Conservation (phyloP, 2,888 invertebrate species). For the Agrochola circellaris region DNA sequence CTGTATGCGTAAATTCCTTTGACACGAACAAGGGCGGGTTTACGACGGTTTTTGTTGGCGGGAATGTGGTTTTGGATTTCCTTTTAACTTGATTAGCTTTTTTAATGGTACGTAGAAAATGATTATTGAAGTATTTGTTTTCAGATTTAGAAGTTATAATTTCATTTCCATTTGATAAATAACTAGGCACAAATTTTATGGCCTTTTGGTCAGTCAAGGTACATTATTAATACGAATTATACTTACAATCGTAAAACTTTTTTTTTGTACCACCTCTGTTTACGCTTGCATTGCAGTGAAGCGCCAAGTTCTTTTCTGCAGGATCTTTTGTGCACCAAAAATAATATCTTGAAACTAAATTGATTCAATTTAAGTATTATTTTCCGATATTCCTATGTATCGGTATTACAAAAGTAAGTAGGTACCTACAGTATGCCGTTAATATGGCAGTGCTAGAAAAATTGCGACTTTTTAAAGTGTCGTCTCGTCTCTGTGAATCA, state of each 20-base stretch:
- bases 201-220: not conserved
- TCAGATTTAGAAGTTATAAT: not conserved
- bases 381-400: not conserved
- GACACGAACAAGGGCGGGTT: conserved; percentile 68
- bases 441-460: not conserved
- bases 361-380: too few species aligned
- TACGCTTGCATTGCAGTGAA: not conserved
- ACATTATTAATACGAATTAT: not conserved
- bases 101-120: not conserved
- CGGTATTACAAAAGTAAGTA: not conserved
- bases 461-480: not conserved
- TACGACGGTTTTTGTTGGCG: conserved; percentile 66
- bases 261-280: not conserved
- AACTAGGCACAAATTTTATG: not conserved
- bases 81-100: conserved; percentile 48
- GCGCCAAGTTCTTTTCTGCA: conserved; percentile 10
- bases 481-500: not conserved
- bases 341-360: not conserved
- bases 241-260: not conserved
- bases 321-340: not conserved
- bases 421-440: too few species aligned
- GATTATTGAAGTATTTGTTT: not conserved
- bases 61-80: conserved; percentile 60
- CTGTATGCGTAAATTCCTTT: conserved; percentile 71
- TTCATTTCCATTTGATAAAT: not conserved